Evolutionary conservation across 2,888 invertebrate species (phyloP), one percentile per base, ranked within the genome.

Genomic region (Melieria crassipennis): DNA sequence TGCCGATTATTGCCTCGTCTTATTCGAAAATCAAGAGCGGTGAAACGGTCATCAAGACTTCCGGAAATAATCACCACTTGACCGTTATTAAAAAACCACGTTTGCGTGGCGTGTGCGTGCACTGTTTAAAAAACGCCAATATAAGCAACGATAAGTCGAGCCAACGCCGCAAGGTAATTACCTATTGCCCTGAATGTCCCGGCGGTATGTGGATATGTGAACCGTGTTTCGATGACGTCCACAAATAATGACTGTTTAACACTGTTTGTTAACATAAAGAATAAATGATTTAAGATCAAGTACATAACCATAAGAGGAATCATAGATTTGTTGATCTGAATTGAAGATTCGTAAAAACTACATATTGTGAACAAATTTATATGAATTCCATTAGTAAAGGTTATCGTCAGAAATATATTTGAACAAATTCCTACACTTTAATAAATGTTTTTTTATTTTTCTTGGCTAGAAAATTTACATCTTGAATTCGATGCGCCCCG

Each of bases 141-240:
- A 72, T 76, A 62, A 71, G 73, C 42, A 67, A 66, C 11, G 65
- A 73, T 4, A 74, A 73, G n/a, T 78, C 77, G 43, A 73, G 70
- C 7, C 58, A 76, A 43, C 72, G 86, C 16, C 66, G 73, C 0
- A 85, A 85, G 72, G 79, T 87, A 4, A 76, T 76, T 7, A 86
- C 87, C 4, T 85, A 82, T 73, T 87, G 87, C 66, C 82, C 85
- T 10, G 75, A 77, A 46, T 87, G 87, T 73, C 85, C 86, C 0
- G 83, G 83, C 61, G 82, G 84, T 11, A 83, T 82, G 72, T 87
- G 87, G 87, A 85, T 87, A 77, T 87, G 87, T 73, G 80, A 80
- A 48, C 1, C 70, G 0, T 87, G 87, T 74, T 87, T 87, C 66
- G 80, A 81, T 71, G 60, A 71, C 16, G 63, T 73, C 3, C 82